Evolutionary conservation across 2,888 invertebrate species (phyloP).

Genomic region (Hypomecis atomaria): DNA sequence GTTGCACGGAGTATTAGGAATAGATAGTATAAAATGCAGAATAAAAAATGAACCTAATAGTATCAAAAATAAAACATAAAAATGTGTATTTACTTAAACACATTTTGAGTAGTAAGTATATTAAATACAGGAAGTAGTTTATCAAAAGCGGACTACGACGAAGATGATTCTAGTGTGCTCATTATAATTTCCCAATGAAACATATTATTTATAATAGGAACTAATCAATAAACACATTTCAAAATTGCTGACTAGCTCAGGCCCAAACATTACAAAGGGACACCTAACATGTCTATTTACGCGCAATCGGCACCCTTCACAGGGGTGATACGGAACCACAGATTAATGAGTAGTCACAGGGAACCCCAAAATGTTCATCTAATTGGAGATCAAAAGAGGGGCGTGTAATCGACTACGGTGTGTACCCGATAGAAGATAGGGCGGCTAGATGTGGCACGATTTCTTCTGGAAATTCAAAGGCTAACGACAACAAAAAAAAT

Average conservation of each 20-base stretch:
- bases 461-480: not conserved
- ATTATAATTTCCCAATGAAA: no score
- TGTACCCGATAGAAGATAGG: slow-evolving; percentile 45
- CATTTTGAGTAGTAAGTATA: no score
- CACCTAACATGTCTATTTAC: slow-evolving; percentile 66
- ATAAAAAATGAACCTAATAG: no score
- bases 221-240: not conserved
- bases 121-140: no score
- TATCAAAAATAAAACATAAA: no score
- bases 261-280: slow-evolving; percentile 36
- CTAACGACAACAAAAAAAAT: no score
- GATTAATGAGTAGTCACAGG: slow-evolving; percentile 38
- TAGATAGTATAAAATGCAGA: no score
- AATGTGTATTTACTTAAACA: no score
- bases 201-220: no score
- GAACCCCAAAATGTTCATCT: slow-evolving; percentile 83
- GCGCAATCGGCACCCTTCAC: slow-evolving; percentile 55
- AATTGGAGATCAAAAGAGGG: slow-evolving; percentile 83
- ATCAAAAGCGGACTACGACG: no score
- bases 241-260: slow-evolving; percentile 13
- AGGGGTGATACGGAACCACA: slow-evolving; percentile 31
- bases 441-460: slow-evolving; percentile 53
- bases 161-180: no score
- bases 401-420: slow-evolving; percentile 77
- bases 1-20: no score